phyloP scores from a whole-genome alignment of 1,140 invertebrate species.

The Thaumatotibia leucotreta region DNA sequence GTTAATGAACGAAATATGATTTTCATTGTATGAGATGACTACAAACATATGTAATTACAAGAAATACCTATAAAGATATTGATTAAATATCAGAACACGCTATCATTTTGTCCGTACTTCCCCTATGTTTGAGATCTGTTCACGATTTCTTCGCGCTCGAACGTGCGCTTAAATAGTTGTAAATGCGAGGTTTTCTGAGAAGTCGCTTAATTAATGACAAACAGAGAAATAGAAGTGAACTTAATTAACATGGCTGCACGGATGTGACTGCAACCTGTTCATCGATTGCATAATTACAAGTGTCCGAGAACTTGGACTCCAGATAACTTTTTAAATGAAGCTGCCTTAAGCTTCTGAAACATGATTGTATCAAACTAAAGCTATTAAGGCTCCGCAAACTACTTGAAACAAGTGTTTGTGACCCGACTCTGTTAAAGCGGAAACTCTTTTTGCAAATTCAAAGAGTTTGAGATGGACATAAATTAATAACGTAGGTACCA shows the following conservation, averaged over 20 bases:
- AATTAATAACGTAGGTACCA: neutral
- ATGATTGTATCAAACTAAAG: conserved; percentile 13
- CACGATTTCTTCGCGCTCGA: neutral
- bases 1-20: no score
- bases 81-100: no score
- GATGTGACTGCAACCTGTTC: conserved; percentile 35
- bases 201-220: neutral
- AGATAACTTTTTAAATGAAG: conserved; percentile 11
- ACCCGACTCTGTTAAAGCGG: neutral
- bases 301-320: neutral
- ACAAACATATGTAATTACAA: no score
- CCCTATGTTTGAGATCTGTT: conserved; percentile 7
- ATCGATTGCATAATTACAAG: conserved; percentile 45
- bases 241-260: conserved; percentile 43
- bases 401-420: conserved; percentile 7
- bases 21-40: no score
- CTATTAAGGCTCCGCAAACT: conserved; percentile 6
- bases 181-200: neutral
- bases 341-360: conserved; percentile 5
- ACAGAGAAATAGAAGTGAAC: conserved; percentile 25
- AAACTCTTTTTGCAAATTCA: neutral
- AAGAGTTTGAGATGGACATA: neutral
- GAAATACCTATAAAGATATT: no score
- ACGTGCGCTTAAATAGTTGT: neutral
- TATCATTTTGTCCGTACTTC: no score